Conservation (phyloP, 1,140 invertebrate genomes). For the Saxidomus purpurata region DNA sequence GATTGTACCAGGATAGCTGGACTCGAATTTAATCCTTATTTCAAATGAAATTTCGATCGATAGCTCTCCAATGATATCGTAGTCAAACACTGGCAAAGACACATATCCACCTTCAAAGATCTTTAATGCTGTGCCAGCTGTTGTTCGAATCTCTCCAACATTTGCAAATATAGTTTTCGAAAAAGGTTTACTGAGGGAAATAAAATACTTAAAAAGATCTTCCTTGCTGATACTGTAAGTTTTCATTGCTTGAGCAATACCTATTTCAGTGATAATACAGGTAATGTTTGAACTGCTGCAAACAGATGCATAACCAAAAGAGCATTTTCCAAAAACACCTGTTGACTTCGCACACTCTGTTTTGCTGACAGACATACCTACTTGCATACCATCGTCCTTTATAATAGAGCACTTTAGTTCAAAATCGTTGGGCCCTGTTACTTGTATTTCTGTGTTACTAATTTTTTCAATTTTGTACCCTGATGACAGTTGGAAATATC, state of each 20-base stretch:
- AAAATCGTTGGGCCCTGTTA: conserved; percentile 56
- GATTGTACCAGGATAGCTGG: conserved; percentile 8
- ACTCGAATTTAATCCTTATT: conserved; percentile 44
- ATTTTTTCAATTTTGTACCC: conserved; percentile 45
- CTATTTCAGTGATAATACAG: conserved; percentile 35
- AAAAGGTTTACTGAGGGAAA: conserved; percentile 27
- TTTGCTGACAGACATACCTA: conserved; percentile 12
- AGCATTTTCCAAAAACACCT: conserved; percentile 46
- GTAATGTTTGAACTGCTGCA: background rate
- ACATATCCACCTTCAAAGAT: conserved; percentile 36
- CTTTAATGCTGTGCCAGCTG: conserved; percentile 26
- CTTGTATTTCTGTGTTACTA: background rate
- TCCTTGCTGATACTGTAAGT: background rate
- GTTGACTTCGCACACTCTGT: background rate
- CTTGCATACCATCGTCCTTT: conserved; percentile 14
- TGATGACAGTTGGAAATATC: background rate
- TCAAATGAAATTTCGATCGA: conserved; percentile 24
- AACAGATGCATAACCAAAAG: background rate
- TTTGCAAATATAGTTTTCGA: conserved; percentile 19
- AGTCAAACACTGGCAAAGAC: conserved; percentile 7
- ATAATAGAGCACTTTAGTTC: conserved; percentile 15
- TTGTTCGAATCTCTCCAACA: conserved; percentile 34
- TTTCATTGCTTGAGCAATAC: conserved; percentile 39
- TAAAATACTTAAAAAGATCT: conserved; percentile 33
- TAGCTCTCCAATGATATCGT: background rate